phyloP scores from a whole-genome alignment of 2,888 invertebrate genomes.

The Parnassius apollo region DNA sequence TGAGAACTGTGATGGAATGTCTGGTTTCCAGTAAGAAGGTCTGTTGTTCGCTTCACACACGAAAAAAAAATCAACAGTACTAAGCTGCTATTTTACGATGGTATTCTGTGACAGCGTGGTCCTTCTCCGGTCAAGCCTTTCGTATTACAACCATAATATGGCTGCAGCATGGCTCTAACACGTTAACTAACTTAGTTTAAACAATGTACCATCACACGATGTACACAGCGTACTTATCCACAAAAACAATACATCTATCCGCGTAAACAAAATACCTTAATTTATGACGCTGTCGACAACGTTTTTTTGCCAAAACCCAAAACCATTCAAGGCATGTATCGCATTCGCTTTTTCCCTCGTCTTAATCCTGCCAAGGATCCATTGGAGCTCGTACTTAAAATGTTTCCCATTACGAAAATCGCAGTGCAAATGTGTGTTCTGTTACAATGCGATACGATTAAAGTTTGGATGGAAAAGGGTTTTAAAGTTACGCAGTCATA shows the following conservation, averaged over 20 bases:
- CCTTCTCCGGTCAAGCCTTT: too few relatives aligned
- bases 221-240: background rate
- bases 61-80: too few relatives aligned
- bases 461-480: constrained; percentile 3
- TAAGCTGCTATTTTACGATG: too few relatives aligned
- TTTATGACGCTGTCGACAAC: constrained; percentile 22
- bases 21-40: too few relatives aligned
- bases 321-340: constrained; percentile 24
- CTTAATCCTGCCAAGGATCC: constrained; percentile 27
- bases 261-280: constrained; percentile 21
- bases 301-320: constrained; percentile 19
- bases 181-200: too few relatives aligned
- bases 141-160: too few relatives aligned
- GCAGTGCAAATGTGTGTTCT: constrained; percentile 9
- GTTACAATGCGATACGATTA: background rate
- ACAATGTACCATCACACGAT: too few relatives aligned
- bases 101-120: too few relatives aligned
- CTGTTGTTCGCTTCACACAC: too few relatives aligned
- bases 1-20: too few relatives aligned
- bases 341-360: constrained; percentile 16
- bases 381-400: constrained; percentile 26
- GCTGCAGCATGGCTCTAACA: too few relatives aligned
- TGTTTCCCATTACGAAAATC: constrained; percentile 13
- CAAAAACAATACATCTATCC: background rate
- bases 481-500: constrained; percentile 27